These are phyloP conservation scores for Ramphastos sulfuratus DNA, from an alignment of 2,113 vertebrate genomes.

Conservation along the genomic window DNA sequence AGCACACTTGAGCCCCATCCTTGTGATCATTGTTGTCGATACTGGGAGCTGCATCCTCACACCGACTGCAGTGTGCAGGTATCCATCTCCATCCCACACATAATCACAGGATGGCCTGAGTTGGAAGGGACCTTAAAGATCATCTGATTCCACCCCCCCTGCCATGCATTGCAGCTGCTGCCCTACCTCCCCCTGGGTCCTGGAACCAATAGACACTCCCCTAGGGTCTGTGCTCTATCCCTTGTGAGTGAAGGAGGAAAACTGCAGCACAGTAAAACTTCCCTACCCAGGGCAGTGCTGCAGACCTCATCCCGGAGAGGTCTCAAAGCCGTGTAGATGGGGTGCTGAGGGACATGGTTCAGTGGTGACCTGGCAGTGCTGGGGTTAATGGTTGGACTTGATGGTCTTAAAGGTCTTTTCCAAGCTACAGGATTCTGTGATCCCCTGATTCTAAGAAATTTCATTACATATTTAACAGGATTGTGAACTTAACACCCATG, in stretches of 20 bases:
- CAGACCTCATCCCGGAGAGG: no score
- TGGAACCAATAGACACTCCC: fast-evolving
- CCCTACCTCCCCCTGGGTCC: not conserved
- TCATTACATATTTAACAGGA: not conserved
- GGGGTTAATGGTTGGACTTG: no score
- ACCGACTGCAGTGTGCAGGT: fast-evolving
- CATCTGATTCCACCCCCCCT: no score
- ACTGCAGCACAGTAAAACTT: not conserved
- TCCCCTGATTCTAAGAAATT: not conserved
- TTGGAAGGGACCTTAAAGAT: no score
- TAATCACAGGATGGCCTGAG: no score
- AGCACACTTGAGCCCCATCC: not conserved
- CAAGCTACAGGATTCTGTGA: no score
- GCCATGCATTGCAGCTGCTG: not conserved
- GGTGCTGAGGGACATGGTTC: no score
- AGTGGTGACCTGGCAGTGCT: no score
- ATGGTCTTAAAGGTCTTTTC: no score
- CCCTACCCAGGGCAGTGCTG: not conserved
- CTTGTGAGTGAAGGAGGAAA: not conserved
- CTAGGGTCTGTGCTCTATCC: not conserved
- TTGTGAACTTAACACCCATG: not conserved
- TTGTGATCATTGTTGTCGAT: not conserved
- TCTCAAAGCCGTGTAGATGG: no score
- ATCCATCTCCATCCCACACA: not conserved
- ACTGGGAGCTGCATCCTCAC: not conserved